Conservation (phyloP, 2,797 vertebrate species). For the Loriculus beryllinus region DNA sequence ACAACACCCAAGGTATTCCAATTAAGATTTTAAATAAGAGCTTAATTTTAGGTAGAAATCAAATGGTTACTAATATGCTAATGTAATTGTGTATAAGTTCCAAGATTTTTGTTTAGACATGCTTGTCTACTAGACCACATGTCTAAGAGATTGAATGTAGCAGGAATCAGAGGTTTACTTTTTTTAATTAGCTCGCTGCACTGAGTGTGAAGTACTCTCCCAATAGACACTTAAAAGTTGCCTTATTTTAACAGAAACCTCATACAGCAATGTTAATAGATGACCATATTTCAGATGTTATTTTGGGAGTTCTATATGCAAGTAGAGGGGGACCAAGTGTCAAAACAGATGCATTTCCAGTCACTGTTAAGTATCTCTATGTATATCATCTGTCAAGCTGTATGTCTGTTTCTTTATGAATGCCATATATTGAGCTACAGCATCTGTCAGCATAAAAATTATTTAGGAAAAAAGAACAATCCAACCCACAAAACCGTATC, state of each 20-base stretch:
- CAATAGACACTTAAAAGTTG: not conserved
- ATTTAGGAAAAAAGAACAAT: rapidly evolving
- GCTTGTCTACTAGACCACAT: not conserved
- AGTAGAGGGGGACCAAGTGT: not conserved
- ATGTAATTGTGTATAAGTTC: not conserved
- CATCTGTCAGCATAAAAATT: not conserved
- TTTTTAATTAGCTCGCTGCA: not conserved
- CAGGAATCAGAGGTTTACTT: not conserved
- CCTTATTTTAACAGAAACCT: not conserved
- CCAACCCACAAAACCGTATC: not conserved
- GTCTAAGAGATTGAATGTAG: not conserved
- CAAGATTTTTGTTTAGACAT: not conserved
- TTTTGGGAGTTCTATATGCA: not conserved
- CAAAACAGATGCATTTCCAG: not conserved
- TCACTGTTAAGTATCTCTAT: not conserved
- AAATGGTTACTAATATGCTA: not conserved
- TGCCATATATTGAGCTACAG: not conserved
- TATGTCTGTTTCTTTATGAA: not conserved
- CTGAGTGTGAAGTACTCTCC: not conserved
- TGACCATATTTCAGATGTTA: not conserved
- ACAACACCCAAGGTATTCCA: not conserved
- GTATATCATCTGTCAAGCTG: not conserved
- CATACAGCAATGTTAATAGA: not conserved
- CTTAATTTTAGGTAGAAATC: not conserved
- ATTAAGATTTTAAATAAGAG: not conserved